A percentile compares a stretch with the other conserved stretches of the same genome.
These are phyloP conservation scores for Pampusana beccarii DNA, from an alignment of 2,113 vertebrate genomes.

Conservation along the genomic window DNA sequence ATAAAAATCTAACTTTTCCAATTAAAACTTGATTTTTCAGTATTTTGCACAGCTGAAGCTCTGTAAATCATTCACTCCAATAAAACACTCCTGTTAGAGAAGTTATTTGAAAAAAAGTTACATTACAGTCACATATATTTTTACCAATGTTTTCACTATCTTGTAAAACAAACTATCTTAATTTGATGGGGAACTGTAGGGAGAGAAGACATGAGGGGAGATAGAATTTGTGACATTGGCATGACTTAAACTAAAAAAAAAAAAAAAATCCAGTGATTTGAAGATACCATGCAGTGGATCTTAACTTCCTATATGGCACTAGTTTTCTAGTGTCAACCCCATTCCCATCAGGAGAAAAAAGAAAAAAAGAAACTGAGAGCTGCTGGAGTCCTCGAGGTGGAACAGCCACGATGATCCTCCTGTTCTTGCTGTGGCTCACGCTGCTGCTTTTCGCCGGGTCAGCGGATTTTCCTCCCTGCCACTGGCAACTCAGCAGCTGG, in stretches of 20 bases:
- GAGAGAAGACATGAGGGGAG: not conserved
- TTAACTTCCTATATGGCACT: not conserved
- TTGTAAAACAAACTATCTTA: not conserved
- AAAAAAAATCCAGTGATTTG: not conserved
- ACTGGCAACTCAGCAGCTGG: not conserved
- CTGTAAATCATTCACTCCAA: not conserved
- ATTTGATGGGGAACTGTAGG: not conserved
- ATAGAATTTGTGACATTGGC: not conserved
- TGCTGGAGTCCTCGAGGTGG: not conserved
- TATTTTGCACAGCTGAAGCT: not conserved
- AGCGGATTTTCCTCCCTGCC: not conserved
- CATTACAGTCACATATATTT: not conserved
- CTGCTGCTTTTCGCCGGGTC: not conserved
- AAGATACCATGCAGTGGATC: fast-evolving
- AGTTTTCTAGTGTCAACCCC: not conserved
- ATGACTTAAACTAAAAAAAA: not conserved
- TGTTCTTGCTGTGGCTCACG: not conserved
- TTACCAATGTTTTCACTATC: not conserved
- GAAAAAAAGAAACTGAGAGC: not conserved
- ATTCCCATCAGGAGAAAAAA: not conserved
- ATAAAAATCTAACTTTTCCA: not conserved
- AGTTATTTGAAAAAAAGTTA: not conserved
- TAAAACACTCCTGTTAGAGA: not conserved
- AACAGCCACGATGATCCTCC: too few relatives aligned
- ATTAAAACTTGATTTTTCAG: not conserved